Percentiles rank a stretch among this genome's conserved stretches.
These are phyloP conservation scores for Ginglymostoma cirratum DNA, from an alignment of 2,113 vertebrate genomes.

Conservation along the genomic window DNA sequence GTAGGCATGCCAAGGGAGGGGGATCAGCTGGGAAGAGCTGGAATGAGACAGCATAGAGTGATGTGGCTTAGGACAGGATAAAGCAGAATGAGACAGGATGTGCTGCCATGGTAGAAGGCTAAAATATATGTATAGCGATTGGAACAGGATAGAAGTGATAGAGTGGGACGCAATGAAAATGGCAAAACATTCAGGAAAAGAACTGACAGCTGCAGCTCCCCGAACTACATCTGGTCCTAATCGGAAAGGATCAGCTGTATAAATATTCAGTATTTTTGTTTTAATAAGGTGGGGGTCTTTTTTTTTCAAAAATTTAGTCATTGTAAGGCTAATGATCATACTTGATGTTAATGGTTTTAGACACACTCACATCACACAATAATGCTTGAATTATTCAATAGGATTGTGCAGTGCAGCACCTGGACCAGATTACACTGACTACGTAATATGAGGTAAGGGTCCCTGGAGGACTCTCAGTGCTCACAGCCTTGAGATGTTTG, in stretches of 20 bases:
- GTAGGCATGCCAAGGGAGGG: no score
- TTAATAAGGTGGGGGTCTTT: neutral
- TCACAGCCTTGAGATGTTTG: neutral
- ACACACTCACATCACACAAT: neutral
- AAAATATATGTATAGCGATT: no score
- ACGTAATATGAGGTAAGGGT: neutral
- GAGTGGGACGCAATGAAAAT: no score
- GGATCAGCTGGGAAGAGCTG: neutral
- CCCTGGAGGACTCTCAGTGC: neutral
- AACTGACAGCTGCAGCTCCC: neutral
- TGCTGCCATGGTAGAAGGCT: no score
- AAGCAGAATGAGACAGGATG: neutral
- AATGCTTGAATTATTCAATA: constrained; percentile 11
- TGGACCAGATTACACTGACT: neutral
- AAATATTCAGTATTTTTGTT: neutral
- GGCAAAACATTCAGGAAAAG: neutral
- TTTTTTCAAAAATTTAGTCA: neutral
- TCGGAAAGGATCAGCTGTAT: neutral
- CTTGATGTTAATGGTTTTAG: neutral
- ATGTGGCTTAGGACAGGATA: neutral
- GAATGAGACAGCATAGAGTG: neutral
- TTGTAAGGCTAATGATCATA: neutral
- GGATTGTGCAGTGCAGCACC: neutral
- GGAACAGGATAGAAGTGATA: neutral
- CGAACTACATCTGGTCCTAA: neutral